Conservation (phyloP, 2,888 invertebrate species). For the Thysanoteuthis rhombus region DNA sequence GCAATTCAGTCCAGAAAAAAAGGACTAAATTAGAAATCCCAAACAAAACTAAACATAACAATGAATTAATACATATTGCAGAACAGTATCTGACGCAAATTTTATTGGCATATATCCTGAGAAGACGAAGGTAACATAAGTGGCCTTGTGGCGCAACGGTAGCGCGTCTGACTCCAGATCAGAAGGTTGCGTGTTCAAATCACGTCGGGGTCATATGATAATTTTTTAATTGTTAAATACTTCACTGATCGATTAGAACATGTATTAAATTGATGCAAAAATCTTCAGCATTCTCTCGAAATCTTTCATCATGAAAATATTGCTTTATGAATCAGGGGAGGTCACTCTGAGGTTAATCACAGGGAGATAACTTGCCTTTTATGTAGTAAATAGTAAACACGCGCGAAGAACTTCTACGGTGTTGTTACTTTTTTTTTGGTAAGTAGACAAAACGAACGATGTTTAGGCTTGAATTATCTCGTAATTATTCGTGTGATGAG, state of each 20-base stretch:
- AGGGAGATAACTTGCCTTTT: neutral
- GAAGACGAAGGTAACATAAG: too few relatives aligned
- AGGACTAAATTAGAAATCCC: too few relatives aligned
- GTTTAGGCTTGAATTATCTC: neutral
- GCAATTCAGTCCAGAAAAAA: too few relatives aligned
- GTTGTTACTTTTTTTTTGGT: neutral
- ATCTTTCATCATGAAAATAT: too few relatives aligned
- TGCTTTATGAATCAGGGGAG: neutral
- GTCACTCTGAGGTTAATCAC: neutral
- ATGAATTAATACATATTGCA: too few relatives aligned
- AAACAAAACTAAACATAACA: too few relatives aligned
- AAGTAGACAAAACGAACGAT: neutral
- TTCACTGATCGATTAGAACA: too few relatives aligned
- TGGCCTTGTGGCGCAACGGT: neutral
- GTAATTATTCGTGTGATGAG: neutral
- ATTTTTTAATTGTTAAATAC: neutral
- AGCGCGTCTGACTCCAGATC: conserved; percentile 12
- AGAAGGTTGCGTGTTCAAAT: neutral
- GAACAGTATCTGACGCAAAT: too few relatives aligned
- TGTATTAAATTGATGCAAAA: too few relatives aligned
- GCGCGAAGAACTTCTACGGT: neutral
- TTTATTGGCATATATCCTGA: too few relatives aligned
- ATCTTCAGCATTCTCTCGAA: too few relatives aligned
- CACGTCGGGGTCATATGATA: neutral
- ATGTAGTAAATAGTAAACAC: too few relatives aligned